These are phyloP conservation scores for Glandiceps talaboti DNA, from an alignment of 53 echinoderm and acorn worm genomes.

Conservation along the genomic window DNA sequence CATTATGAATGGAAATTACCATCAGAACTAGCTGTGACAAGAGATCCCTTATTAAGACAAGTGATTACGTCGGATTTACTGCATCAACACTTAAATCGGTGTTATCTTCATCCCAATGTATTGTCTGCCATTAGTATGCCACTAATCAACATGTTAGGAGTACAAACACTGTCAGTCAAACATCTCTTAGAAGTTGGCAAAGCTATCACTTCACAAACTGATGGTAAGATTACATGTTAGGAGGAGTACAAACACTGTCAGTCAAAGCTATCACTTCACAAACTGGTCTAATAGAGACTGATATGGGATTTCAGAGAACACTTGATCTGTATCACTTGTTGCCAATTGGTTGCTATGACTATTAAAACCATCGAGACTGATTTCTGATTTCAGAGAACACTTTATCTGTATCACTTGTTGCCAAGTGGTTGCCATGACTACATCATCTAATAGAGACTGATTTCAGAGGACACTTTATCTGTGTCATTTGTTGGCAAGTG, in stretches of 20 bases:
- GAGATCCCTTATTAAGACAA: slow-evolving; percentile 23
- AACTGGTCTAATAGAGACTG: too few relatives aligned
- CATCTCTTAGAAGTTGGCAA: slow-evolving; percentile 25
- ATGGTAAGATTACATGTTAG: too few relatives aligned
- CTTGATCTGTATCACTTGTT: too few relatives aligned
- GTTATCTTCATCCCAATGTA: slow-evolving; percentile 27
- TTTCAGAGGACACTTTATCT: slow-evolving; percentile 30
- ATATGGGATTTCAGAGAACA: too few relatives aligned
- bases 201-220: background rate
- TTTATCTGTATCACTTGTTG: slow-evolving; percentile 13
- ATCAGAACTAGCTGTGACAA: slow-evolving; percentile 23
- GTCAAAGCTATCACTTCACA: too few relatives aligned
- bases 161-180: slow-evolving; percentile 21
- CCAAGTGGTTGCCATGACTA: slow-evolving; percentile 35
- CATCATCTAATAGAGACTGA: slow-evolving; percentile 24
- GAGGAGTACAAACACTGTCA: too few relatives aligned
- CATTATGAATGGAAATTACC: slow-evolving; percentile 18
- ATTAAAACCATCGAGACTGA: too few relatives aligned
- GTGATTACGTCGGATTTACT: slow-evolving; percentile 21
- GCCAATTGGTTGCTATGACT: too few relatives aligned
- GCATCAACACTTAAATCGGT: slow-evolving; percentile 24
- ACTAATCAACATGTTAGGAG: slow-evolving; percentile 32
- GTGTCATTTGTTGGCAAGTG: too few relatives aligned
- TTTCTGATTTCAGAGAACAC: slow-evolving; percentile 23
- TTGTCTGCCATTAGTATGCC: slow-evolving; percentile 2